These are phyloP conservation scores for Xestia rhomboidea DNA, from an alignment of 2,888 invertebrate species.

Conservation along the genomic window DNA sequence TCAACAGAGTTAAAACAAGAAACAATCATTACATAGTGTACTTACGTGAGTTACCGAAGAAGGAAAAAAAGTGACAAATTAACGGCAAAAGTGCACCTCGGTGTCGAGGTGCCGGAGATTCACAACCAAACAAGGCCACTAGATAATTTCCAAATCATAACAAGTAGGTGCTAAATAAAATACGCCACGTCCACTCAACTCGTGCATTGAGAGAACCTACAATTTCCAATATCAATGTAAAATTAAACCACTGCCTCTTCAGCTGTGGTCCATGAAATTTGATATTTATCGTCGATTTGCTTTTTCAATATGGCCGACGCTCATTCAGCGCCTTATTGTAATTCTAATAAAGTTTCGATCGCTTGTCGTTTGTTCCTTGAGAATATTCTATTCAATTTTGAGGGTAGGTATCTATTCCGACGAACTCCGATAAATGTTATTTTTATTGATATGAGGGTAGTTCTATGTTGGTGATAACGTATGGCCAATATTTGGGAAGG, in stretches of 20 bases:
- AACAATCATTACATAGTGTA: no score
- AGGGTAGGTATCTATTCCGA: conserved; percentile 35
- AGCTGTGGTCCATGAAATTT: conserved; percentile 39
- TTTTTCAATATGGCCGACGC: conserved; percentile 65
- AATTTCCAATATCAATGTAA: conserved; percentile 33
- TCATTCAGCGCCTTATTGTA: conserved; percentile 66
- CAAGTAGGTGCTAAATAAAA: neutral
- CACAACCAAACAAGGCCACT: neutral
- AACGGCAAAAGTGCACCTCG: no score
- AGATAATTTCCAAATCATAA: neutral
- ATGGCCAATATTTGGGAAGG: conserved; percentile 21
- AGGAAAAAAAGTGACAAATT: no score
- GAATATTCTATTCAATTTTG: conserved; percentile 63
- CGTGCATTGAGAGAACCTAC: neutral
- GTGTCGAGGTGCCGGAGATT: no score
- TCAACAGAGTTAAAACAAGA: no score
- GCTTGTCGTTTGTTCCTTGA: conserved; percentile 50
- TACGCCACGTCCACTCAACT: neutral
- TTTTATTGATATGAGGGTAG: conserved; percentile 44
- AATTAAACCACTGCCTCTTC: conserved; percentile 29
- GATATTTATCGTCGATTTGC: conserved; percentile 64
- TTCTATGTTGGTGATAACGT: conserved; percentile 23
- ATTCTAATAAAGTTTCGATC: conserved; percentile 67
- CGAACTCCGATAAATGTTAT: conserved; percentile 35
- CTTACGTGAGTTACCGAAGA: no score